Base-by-base conservation (phyloP, 2,797 vertebrate genomes). In the Gallinago stenura region DNA sequence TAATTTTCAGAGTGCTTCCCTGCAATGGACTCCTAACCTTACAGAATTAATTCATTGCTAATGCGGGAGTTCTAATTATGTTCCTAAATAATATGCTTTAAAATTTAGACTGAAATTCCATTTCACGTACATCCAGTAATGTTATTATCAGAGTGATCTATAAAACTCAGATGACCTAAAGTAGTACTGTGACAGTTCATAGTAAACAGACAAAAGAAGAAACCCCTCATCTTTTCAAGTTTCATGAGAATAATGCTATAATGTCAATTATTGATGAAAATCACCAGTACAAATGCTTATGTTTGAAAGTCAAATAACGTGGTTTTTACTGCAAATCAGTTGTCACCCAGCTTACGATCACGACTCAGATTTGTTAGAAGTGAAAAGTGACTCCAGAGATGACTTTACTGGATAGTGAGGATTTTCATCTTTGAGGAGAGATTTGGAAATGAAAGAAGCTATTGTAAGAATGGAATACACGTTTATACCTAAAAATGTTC, bases 181-280 rank as follows among this genome's bases (percentile, higher is more conserved):
- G 22, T 39, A 83, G 45, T 26, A 53, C 37, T 65, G 19, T 31
- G 16, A 46, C 22, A 77, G 45, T 39, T 90, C 37, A 50, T 6
- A 70, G 45, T 22, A 76, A 79, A 82, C 19, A 76, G 80, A 77
- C 6, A n/a, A 92, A 94, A 76, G 31, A 75, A 58, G 46, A 50
- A 92, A 91, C 25, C 12, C 1, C 21, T 84, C 22, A 57, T n/a
- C 13, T n/a, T 87, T 84, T 84, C 8, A 79, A 79, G 26, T 82
- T 83, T 51, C 43, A 66, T 35, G 19, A 87, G n/a, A 66, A 87
- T 69, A 82, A 69, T 13, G 4, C 7, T 76, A 22, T 31, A 31
- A 64, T 72, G 54, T 12, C 13, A 84, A 82, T 90, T 93, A 68
- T 48, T 89, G 72, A 68, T 90, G 76, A 93, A 89, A 94, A 90